Evolutionary conservation across 2,797 vertebrate genomes (phyloP).

Genomic region (Lemur catta): DNA sequence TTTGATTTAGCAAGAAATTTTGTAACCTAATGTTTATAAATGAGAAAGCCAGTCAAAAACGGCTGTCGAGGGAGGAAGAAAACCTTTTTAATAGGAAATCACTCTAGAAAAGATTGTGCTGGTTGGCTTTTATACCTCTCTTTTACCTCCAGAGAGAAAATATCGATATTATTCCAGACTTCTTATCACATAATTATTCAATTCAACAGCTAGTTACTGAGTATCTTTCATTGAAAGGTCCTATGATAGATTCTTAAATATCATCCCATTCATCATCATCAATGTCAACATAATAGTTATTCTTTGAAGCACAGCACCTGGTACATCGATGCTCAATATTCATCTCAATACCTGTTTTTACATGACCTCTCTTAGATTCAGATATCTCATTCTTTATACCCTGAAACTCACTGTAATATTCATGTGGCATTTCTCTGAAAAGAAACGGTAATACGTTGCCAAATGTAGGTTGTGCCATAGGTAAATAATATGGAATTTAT

Average conservation of each 20-base stretch:
- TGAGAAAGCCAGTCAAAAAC: not conserved
- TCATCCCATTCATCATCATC: not conserved
- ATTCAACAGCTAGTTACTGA: not conserved
- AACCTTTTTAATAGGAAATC: not conserved
- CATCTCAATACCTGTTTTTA: not conserved
- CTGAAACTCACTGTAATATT: not conserved
- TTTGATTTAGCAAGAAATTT: slow-evolving; percentile 1
- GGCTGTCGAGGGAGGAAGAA: not conserved
- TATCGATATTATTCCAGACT: not conserved
- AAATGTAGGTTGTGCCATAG: not conserved
- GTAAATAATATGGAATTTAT: not conserved
- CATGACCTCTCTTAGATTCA: not conserved
- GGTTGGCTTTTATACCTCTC: not conserved
- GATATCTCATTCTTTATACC: not conserved
- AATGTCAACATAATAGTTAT: not conserved
- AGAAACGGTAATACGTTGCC: not conserved
- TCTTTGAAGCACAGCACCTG: not conserved
- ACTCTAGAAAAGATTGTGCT: not conserved
- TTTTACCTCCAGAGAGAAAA: not conserved
- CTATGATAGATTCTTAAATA: not conserved
- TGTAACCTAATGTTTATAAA: not conserved
- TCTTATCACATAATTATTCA: not conserved
- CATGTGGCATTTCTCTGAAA: not conserved
- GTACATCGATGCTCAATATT: accelerated
- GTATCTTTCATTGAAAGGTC: not conserved